These are phyloP conservation scores for Villa cingulata DNA, from an alignment of 2,888 invertebrate genomes.

Conservation along the genomic window DNA sequence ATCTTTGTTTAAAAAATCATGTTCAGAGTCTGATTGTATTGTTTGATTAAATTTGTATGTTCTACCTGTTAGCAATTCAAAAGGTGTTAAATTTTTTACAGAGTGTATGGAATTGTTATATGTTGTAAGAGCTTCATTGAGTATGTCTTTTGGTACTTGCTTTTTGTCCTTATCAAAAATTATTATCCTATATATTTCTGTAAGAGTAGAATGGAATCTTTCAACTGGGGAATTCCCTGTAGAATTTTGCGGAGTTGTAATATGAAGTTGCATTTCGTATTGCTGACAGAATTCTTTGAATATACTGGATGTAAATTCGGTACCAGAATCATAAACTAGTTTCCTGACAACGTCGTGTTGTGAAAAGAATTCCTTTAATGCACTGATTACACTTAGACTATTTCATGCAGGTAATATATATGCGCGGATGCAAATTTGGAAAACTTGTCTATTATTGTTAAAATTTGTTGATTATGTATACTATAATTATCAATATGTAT, in stretches of 20 bases:
- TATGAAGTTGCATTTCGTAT: background rate
- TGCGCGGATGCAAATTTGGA: background rate
- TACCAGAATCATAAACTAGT: background rate
- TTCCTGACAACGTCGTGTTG: background rate
- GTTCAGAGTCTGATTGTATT: background rate
- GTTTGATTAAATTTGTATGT: background rate
- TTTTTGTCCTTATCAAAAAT: background rate
- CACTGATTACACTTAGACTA: background rate
- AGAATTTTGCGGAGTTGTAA: background rate
- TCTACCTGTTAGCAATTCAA: background rate
- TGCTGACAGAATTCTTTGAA: background rate
- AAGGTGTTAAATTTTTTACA: background rate
- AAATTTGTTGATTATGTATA: background rate
- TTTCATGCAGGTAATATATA: background rate
- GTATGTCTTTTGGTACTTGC: too few species aligned
- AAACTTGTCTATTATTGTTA: background rate
- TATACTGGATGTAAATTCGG: background rate
- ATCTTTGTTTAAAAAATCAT: background rate
- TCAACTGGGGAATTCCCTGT: background rate
- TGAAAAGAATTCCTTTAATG: background rate
- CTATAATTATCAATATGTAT: background rate
- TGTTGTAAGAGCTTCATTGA: too few species aligned
- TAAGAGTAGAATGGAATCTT: background rate
- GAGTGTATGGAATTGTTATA: too few species aligned
- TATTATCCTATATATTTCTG: background rate